phyloP scores from a whole-genome alignment of 2,797 vertebrate species.

The Anomalospiza imberbis region DNA sequence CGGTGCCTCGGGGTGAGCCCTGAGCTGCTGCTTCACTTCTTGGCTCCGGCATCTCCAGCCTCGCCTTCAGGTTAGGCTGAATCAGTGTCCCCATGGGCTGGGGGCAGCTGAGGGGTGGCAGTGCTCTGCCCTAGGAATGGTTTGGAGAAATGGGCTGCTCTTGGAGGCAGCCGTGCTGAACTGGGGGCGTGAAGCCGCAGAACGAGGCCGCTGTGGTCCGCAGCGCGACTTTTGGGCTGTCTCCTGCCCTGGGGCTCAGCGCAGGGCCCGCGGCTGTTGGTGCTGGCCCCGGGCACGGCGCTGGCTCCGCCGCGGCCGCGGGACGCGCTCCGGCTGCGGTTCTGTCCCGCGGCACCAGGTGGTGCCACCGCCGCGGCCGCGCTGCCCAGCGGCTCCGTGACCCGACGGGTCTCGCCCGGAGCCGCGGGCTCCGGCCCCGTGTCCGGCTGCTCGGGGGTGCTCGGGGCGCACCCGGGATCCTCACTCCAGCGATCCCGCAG shows the following conservation, averaged over 20 bases:
- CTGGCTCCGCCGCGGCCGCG: neutral
- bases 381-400: neutral
- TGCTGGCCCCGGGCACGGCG: fast-evolving
- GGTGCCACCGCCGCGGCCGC: neutral
- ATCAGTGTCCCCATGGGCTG: fast-evolving
- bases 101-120: neutral
- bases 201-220: fast-evolving
- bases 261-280: neutral
- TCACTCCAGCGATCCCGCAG: fast-evolving
- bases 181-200: fast-evolving
- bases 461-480: too few species aligned
- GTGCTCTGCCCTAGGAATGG: fast-evolving
- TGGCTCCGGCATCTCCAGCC: fast-evolving
- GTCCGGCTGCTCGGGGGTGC: too few species aligned
- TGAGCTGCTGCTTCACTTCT: neutral
- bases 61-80: fast-evolving
- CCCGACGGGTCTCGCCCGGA: neutral
- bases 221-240: fast-evolving
- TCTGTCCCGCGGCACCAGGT: neutral
- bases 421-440: neutral
- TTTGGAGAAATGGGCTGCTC: neutral
- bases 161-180: fast-evolving
- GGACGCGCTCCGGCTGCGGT: neutral
- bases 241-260: fast-evolving
- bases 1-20: fast-evolving